Evolutionary conservation across 2,113 vertebrate species (phyloP), one percentile per base, ranked within the genome.

Genomic region (Lota lota): DNA sequence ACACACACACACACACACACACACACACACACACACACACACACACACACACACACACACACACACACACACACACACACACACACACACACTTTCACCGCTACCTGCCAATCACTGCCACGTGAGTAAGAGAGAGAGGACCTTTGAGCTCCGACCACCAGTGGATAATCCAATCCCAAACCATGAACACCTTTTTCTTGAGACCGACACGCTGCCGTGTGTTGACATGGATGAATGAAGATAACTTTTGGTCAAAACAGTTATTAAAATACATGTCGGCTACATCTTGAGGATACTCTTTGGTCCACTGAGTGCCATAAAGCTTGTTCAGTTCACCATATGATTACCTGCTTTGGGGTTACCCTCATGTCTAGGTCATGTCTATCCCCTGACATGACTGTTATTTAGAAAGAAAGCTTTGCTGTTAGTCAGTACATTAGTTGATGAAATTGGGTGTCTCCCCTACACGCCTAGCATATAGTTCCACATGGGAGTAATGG

Each of bases 51-150:
- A 47, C 40, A 47, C 40, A 50, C 4, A 20, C 40, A 18, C 24
- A 63, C 61, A 36, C 24, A 22, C 61, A 36, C 24, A 22, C 67
- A 57, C 61, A 22, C 60, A 73, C 66, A 64, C 69, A 68, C 75
- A 69, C 63, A 20, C 22, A 33, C 63, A 62, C 47, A 51, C 62
- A 66, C 22, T 28, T 19, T 69, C 67, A 22, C 75, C 64, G 68
- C 67, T 67, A 57, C 67, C 70, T 64, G 70, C 79, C 87, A 90
- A 84, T 88, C 88, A 85, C 78, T 87, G 84, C 84, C 87, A 87
- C 76, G 81, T 88, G 87, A 64, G 76, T 70, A 65, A 76, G 67
- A 70, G 61, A 33, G 68, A 70, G 15, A 5, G 24, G n/a, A 16
- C 75, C 69, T 75, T 64, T 83, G 69, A 81, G 68, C 73, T 67